Evolutionary conservation across 2,113 vertebrate species (phyloP), one percentile per base, ranked within the genome.

Genomic region (Tyrannus savana): DNA sequence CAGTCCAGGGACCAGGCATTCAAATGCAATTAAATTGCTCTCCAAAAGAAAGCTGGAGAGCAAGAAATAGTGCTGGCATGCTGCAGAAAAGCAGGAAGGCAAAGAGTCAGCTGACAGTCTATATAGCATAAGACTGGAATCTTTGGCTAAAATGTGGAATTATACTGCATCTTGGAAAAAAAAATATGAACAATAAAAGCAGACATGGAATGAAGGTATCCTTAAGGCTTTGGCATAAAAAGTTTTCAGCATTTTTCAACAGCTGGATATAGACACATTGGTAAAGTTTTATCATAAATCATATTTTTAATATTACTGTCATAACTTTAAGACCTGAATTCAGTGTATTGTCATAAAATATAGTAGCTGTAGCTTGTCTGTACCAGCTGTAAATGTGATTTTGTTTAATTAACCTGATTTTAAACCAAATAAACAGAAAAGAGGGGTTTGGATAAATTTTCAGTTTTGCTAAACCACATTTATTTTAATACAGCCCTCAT

Each of bases 31-130:
- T 95, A 96, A 95, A 85, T 28, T 89, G 25, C 58, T 89, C 77
- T 95, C 94, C 89, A 94, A 49, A 75, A 93, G 81, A 95, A 95
- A 94, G 28, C 66, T 95, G 91, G 93, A 97, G 81, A 93, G 94
- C 53, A 77, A 86, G 39, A 75, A 77, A 58, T 35, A 93, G 84
- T 49, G 46, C 46, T 94, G 94, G 94, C 87, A 79, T 55, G 81
- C 69, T 79, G 66, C 66, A 85, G 81, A 85, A 94, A 84, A 79
- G 66, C 87, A 91, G 77, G 68, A 92, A 93, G 89, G 87, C 33
- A 49, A 94, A 93, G 80, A 92, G 84, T 93, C 91, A 82, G 82
- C 87, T 87, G 84, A 89, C 93, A 94, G 87, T 62, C 84, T 94
- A 85, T 82, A 84, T 39, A 94, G 91, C 64, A 87, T 53, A 33